A percentile compares a stretch with the other conserved stretches of the same genome.
Evolutionary conservation across 1,140 invertebrate genomes (phyloP).

Genomic region (Achroia grisella): DNA sequence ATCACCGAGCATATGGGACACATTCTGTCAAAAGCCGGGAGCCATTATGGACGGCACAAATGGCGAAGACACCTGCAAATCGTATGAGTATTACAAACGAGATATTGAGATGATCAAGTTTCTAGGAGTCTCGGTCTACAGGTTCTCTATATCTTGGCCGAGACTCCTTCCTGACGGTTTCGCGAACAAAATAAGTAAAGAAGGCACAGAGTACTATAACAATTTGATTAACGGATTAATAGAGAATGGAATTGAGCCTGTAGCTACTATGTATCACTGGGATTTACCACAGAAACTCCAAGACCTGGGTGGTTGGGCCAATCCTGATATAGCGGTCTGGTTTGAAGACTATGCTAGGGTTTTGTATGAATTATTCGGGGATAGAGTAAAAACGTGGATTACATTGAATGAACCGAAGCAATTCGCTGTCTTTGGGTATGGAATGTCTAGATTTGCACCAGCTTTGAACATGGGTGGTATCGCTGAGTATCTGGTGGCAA

Average conservation of each 20-base stretch:
- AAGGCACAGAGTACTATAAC: slow-evolving; percentile 72
- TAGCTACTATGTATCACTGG: slow-evolving; percentile 44
- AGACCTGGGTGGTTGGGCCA: slow-evolving; percentile 30
- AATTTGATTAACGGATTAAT: slow-evolving; percentile 67
- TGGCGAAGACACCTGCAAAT: slow-evolving; percentile 20
- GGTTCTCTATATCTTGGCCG: slow-evolving; percentile 77
- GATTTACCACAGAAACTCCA: slow-evolving; percentile 35
- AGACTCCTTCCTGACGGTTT: slow-evolving; percentile 73
- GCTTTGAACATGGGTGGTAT: slow-evolving; percentile 36
- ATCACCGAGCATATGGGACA: slow-evolving; percentile 69
- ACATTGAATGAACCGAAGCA: slow-evolving; percentile 60
- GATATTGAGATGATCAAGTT: slow-evolving; percentile 27
- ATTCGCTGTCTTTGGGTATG: slow-evolving; percentile 39
- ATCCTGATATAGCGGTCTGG: slow-evolving; percentile 42
- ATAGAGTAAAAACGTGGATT: slow-evolving; percentile 53
- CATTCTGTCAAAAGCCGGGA: slow-evolving; percentile 6
- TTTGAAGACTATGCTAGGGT: slow-evolving; percentile 71
- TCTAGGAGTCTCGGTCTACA: slow-evolving; percentile 47
- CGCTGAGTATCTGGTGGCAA: slow-evolving; percentile 65
- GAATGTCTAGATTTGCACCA: slow-evolving; percentile 26
- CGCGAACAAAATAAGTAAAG: slow-evolving; percentile 58
- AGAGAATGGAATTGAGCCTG: slow-evolving; percentile 40
- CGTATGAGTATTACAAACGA: slow-evolving; percentile 23
- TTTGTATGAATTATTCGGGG: slow-evolving; percentile 61
- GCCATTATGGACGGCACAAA: slow-evolving; percentile 14